Evolutionary conservation across 1,140 invertebrate genomes (phyloP), one percentile per base, ranked within the genome.

Genomic region (Ostrea edulis): DNA sequence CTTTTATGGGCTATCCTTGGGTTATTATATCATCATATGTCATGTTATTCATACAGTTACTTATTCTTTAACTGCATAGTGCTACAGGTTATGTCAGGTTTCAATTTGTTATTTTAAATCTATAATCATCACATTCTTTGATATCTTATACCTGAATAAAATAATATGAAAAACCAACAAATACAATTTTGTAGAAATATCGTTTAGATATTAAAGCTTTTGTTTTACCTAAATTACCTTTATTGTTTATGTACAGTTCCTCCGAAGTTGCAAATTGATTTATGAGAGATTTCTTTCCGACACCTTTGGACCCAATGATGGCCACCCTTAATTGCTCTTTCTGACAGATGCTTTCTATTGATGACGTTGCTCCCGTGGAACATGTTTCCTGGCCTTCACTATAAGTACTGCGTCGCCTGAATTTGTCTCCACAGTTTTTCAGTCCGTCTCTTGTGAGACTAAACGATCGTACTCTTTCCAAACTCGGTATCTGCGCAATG

Each of bases 241-340:
- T 12, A 29, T 77, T 54, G 22, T 54, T 83, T n/a, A 54, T 83
- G 53, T 54, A 83, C 17, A 83, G 44, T 83, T 54, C 82, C 25
- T 83, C 82, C 52, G 82, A 83, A 53, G 82, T 83, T 54, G 53
- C 22, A 54, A 83, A 83, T 83, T 83, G 82, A 53, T 83, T 83
- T 54, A 22, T 52, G 20, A 83, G 51, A 20, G 82, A 53, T 53
- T 83, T 52, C 20, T 83, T 83, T 51, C 82, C 82, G 8, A 83
- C 82, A 12, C 44, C 82, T 22, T 8, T 52, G n/a, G 51, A 52
- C 3, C 82, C 82, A 25, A 83, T 54, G 11, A 83, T 83, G 12
- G 82, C 82, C 11, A 83, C 82, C 53, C 20, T 53, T 22, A 83
- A n/a, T 4, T 83, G 51, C 25, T 83, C 35, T 52, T 11, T 54